Base-by-base conservation (phyloP, 1,140 invertebrate genomes). In the Eupristina koningsbergeri region DNA sequence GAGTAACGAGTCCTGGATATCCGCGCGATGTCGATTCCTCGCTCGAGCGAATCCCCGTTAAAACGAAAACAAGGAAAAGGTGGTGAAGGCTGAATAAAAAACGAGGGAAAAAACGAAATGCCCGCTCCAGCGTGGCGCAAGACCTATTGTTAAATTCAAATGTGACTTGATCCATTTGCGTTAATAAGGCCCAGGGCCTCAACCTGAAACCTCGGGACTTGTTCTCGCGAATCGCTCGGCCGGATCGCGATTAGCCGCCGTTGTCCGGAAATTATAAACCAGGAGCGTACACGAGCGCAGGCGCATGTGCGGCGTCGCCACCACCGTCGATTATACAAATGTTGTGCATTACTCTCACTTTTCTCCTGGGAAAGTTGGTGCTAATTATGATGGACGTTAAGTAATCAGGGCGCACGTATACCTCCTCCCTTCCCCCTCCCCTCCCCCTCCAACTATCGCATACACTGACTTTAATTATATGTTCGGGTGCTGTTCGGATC, bases 341-440 rank as follows among this genome's bases (percentile, higher is more conserved):
- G n/a, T n/a, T n/a, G 87, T 86, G 31, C 17, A 88, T 91, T 90
- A 91, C 91, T 92, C 91, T 92, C 90, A 89, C 91, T 92, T 91
- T 92, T 88, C 88, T 90, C 89, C 90, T 91, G 91, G 90, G 91
- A 92, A 92, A 92, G 91, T 91, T 91, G 91, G 90, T 89, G 88
- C 90, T 91, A 91, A 92, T 92, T 92, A 91, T 91, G 91, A 91
- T 89, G 90, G 89, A 88, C 88, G 90, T 91, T 92, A 91, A 91
- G 90, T 92, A 92, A 92, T 89, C 88, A 86, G 81, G 85, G 85
- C 85, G 86, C 47, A 50, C 64, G 77, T 67, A 15, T 71, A 6
- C 22, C 9, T 41, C 31, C n/a, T n/a, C 19, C 34, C 31, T 5
- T 53, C 26, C 29, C 3, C 29, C 6, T 29, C 13, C 45, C 0